Evolutionary conservation across 2,113 vertebrate species (phyloP), one percentile per base, ranked within the genome.

Genomic region (Thunnus thynnus): DNA sequence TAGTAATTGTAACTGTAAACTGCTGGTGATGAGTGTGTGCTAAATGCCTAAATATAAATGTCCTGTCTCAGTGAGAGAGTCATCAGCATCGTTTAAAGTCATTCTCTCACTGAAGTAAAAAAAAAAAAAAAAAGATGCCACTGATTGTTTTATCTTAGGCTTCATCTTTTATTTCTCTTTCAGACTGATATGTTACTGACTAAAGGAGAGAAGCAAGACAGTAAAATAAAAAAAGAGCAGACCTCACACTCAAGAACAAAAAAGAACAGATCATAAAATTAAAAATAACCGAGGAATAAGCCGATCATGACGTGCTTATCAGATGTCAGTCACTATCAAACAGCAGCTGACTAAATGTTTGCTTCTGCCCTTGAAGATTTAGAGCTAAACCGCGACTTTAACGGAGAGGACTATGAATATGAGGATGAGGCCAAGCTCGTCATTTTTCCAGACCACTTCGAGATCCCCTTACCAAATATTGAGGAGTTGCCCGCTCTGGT

Each of bases 401-500:
- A 96, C 74, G 96, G 94, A 52, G 97, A 98, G 57, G 97, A 98
- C 92, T 98, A 96, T 92, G 98, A 99, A 83, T 99, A 96, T 62
- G 98, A 99, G 93, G 98, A 99, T 36, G 98, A 99, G 96, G 98
- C 96, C 93, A 99, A 99, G 93, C 97, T 99, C 16, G 94, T 99
- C 91, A 96, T 99, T 95, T 99, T 99, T 93, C 98, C 98, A 94
- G 98, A 99, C 95, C 97, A 99, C 95, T 99, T 96, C 93, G 98
- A 99, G 95, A 99, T 99, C 92, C 94, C 97, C 54, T 95, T 99
- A 88, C 98, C 98, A 84, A 99, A 99, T 92, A 99, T 99, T 93
- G 98, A 99, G 94, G 98, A 99, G 92, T 92, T 99, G 61, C 98
- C 98, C 22, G 98, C 98, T 54, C 94, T 99, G 98, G 98, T 99